A percentile compares a stretch with the other conserved stretches of the same genome.
Conservation (phyloP, 2,113 vertebrate genomes). For the Notechis scutatus region DNA sequence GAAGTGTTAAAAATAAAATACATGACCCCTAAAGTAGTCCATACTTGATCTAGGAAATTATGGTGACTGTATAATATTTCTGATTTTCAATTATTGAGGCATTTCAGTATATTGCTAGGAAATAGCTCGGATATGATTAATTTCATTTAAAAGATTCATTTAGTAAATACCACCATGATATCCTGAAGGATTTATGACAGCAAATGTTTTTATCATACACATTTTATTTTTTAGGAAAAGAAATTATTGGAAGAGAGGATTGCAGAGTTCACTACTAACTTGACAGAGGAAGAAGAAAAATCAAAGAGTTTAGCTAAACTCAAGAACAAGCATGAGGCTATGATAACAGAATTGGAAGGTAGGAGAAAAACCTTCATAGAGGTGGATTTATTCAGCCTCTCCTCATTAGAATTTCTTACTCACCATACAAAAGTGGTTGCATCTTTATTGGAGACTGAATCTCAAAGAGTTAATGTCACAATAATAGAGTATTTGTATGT, state of each 20-base stretch:
- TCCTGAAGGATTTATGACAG: background rate
- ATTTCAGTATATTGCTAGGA: background rate
- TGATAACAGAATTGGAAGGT: constrained; percentile 98
- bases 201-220: background rate
- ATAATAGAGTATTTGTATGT: constrained; percentile 6
- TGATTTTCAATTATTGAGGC: background rate
- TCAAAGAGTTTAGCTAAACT: constrained; percentile 97
- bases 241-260: constrained; percentile 93
- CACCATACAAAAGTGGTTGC: constrained; percentile 7
- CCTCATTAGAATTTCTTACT: constrained; percentile 15
- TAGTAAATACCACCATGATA: background rate
- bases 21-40: background rate
- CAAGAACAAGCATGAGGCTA: constrained; percentile 96
- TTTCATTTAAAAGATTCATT: background rate
- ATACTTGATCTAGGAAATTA: background rate
- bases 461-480: constrained; percentile 59
- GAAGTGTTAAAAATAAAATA: background rate
- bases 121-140: background rate
- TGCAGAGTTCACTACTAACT: constrained; percentile 91
- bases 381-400: background rate
- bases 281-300: constrained; percentile 96
- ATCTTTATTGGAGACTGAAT: background rate
- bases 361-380: constrained; percentile 10
- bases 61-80: background rate
- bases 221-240: constrained; percentile 79